Evolutionary conservation across 2,888 invertebrate genomes (phyloP).

Genomic region (Drosophila infuscata): DNA sequence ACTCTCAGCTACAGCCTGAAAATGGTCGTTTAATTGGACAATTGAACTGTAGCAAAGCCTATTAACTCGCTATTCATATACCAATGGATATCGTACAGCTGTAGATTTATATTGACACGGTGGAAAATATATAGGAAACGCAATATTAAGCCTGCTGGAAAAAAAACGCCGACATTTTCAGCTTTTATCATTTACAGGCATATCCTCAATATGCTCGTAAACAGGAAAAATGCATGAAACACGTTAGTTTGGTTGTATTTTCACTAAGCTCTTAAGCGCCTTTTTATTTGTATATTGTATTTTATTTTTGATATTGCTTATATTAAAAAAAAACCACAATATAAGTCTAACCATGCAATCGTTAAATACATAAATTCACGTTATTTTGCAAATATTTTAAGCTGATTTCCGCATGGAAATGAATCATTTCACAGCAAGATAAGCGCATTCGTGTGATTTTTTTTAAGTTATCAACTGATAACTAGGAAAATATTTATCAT

Average conservation of each 20-base stretch:
- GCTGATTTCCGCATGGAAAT: slow-evolving; percentile 71
- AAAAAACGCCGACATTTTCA: slow-evolving; percentile 4
- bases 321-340: slow-evolving; percentile 33
- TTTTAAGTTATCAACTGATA: slow-evolving; percentile 13
- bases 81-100: neutral
- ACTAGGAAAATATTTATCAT: slow-evolving; percentile 23
- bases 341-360: slow-evolving; percentile 45
- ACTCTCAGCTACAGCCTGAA: neutral
- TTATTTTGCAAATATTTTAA: slow-evolving; percentile 65
- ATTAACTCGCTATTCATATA: neutral
- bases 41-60: neutral
- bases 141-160: slow-evolving; percentile 4
- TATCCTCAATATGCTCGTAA: slow-evolving; percentile 28
- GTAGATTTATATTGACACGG: neutral
- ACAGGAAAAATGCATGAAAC: slow-evolving; percentile 21
- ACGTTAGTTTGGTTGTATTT: slow-evolving; percentile 24
- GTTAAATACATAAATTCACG: slow-evolving; percentile 39
- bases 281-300: slow-evolving; percentile 60
- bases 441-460: slow-evolving; percentile 28
- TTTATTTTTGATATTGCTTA: slow-evolving; percentile 21
- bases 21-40: neutral
- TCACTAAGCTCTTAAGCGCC: slow-evolving; percentile 69
- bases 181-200: slow-evolving; percentile 17
- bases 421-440: slow-evolving; percentile 57
- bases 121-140: slow-evolving; percentile 12